Conservation (phyloP, 2,113 vertebrate species). For the Cyprinodon tularosa region DNA sequence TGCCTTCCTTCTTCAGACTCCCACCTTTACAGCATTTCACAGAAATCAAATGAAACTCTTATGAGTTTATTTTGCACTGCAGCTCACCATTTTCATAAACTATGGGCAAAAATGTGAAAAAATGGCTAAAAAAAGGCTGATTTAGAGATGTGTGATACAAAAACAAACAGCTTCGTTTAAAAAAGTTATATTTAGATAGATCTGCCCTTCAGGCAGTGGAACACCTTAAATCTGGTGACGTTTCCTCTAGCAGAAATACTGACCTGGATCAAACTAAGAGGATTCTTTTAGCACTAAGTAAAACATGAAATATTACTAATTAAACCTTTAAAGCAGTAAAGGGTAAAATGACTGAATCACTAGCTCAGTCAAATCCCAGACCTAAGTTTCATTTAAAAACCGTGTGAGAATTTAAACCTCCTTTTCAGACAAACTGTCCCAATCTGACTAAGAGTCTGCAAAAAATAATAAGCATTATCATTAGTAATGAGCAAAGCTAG, state of each 20-base stretch:
- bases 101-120: not conserved
- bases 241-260: not conserved
- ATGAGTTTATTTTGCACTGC: not conserved
- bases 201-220: not conserved
- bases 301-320: no score
- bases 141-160: no score
- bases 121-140: no score
- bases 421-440: not conserved
- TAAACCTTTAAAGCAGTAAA: no score
- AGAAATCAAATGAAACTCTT: no score
- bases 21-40: not conserved
- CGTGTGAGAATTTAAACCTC: not conserved
- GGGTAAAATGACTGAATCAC: no score
- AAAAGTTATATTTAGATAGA: not conserved
- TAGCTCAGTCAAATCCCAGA: not conserved
- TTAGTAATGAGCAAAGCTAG: not conserved
- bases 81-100: not conserved
- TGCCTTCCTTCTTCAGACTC: no score
- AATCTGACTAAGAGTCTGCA: not conserved
- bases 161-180: not conserved
- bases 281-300: no score
- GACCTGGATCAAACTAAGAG: no score
- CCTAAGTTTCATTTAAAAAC: not conserved
- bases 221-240: not conserved
- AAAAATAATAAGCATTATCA: not conserved